Evolutionary conservation across 2,113 vertebrate species (phyloP), one percentile per base, ranked within the genome.

Genomic region (Lepus timidus): DNA sequence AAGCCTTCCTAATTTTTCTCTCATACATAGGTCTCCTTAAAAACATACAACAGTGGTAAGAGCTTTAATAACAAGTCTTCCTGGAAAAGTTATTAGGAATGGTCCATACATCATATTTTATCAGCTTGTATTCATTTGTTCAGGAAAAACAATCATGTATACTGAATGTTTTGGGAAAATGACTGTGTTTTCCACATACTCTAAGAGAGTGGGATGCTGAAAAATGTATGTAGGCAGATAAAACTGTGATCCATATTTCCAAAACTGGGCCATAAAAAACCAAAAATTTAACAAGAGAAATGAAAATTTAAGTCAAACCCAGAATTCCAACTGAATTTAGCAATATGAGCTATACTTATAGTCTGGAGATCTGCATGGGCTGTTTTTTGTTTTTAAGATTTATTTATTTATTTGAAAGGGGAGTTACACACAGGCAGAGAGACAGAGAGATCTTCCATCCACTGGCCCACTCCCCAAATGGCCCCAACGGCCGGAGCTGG

Each of bases 221-320:
- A 96, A 95, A 95, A 96, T 96, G 55, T 73, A 87, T 44, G 95
- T 96, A 87, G 93, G 93, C 65, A 94, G 85, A 76, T 71, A 94
- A 92, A 92, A 89, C 86, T 58, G 64, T 82, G 76, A 23, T 64
- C 82, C 76, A 58, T 75, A 89, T 86, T 95, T 95, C 61, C 67
- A 92, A 95, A 93, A 55, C 65, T 92, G 39, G 8, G 8, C 58
- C n/a, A 67, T 52, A 64, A 95, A 89, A 91, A 78, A 67, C 33
- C 67, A 74, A 61, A 61, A 85, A 75, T 71, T 44, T 83, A 86
- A 89, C 9, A n/a, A 91, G 71, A 88, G 6, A 79, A 93, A 70
- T 82, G 25, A 93, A 95, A 95, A 88, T 33, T 85, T 73, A 91
- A 96, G 76, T 71, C 36, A 89, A 85, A 92, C 51, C 61, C 33